Evolutionary conservation across 2,797 vertebrate species (phyloP), one percentile per base, ranked within the genome.

Genomic region (Myotis vivesi): DNA sequence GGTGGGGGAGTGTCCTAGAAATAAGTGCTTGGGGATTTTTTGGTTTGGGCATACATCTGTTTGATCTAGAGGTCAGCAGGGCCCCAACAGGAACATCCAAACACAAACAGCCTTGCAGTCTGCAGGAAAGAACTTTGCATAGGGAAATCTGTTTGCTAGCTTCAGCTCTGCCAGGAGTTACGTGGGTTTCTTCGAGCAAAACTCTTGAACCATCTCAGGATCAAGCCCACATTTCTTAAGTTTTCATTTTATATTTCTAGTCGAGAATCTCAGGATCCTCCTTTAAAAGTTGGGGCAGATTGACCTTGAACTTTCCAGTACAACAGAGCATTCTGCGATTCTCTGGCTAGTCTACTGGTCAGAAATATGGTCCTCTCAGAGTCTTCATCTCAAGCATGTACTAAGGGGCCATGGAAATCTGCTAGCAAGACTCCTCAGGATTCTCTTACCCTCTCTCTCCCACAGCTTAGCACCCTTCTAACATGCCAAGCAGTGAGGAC

Each of bases 1-100:
- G 62, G 79, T 82, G 46, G 25, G 66, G 41, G 28, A 41, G 51
- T 76, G n/a, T 94, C 83, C 89, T 96, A 94, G 92, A 96, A 97
- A 57, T 80, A 69, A 94, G 46, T 46, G n/a, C 22, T 68, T 55
- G 59, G 96, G 87, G 72, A 68, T 33, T 93, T 93, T 89, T 93
- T 90, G 57, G 19, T 51, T 82, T 93, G 72, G 28, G 53, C 30
- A n/a, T 72, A 36, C 53, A 89, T 95, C 89, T 93, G 83, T 89
- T 85, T 94, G 57, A 89, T 93, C 79, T 95, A 30, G 92, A 82
- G 38, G 41, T 92, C 95, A 93, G 25, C 55, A 36, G 49, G 55
- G 20, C 38, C 12, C 51, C 44, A 89, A 49, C 19, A 89, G 71
- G 84, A 95, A 87, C 41, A 92, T 68, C n/a, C 22, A 89, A 91